phyloP scores from a whole-genome alignment of 2,797 vertebrate genomes.

The Liparis tanakae region DNA sequence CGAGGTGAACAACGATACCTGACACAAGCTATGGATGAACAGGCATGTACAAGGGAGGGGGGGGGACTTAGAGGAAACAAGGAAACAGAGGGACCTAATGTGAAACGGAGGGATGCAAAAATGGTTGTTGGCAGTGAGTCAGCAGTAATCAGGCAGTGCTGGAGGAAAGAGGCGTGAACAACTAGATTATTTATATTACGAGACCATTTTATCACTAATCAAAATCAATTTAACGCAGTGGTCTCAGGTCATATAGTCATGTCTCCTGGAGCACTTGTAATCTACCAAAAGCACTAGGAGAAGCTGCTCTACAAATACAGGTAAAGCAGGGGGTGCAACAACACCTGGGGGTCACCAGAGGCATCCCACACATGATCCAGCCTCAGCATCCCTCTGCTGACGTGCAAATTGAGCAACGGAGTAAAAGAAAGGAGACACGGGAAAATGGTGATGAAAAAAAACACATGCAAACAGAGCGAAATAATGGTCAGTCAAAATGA shows the following conservation, averaged over 20 bases:
- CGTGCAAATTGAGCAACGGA: constrained; percentile 45
- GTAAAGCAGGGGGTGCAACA: constrained; percentile 40
- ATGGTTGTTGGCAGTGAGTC: constrained; percentile 65
- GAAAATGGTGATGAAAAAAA: constrained; percentile 37
- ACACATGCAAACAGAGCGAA: constrained; percentile 48
- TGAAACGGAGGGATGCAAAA: constrained; percentile 14
- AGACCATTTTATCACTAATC: constrained; percentile 39
- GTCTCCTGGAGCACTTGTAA: constrained; percentile 32
- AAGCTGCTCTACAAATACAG: constrained; percentile 53
- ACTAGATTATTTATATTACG: constrained; percentile 45
- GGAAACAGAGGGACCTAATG: constrained; percentile 33
- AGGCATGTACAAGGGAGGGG: constrained; percentile 49
- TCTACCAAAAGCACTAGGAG: constrained; percentile 35
- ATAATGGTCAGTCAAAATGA: constrained; percentile 15
- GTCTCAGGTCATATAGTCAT: constrained; percentile 27
- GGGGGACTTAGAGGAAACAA: constrained; percentile 46
- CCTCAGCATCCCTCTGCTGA: constrained; percentile 72
- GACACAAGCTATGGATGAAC: constrained; percentile 34
- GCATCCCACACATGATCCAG: constrained; percentile 78
- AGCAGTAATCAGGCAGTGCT: constrained; percentile 62
- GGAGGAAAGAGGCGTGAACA: constrained; percentile 53
- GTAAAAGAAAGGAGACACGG: constrained; percentile 45
- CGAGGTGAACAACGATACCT: constrained; percentile 46
- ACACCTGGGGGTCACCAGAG: constrained; percentile 80
- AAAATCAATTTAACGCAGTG: constrained; percentile 28